A percentile compares a stretch with the other conserved stretches of the same genome.
These are phyloP conservation scores for Gonioctena quinquepunctata DNA, from an alignment of 1,140 invertebrate genomes.

Conservation along the genomic window DNA sequence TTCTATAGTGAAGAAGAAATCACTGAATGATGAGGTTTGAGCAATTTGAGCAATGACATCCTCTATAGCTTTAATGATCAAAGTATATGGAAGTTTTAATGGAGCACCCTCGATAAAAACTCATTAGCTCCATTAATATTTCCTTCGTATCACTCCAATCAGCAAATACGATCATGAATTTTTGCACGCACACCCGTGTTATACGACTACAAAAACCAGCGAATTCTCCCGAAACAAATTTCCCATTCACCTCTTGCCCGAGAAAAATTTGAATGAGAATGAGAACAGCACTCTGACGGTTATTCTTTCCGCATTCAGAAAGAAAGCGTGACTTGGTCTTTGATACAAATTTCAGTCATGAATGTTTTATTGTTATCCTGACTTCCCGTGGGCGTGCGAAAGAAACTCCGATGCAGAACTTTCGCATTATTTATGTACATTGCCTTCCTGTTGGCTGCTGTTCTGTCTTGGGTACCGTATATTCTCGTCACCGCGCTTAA, in stretches of 20 bases:
- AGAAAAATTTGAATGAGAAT: background rate
- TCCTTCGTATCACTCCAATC: too few relatives aligned
- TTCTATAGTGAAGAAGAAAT: too few relatives aligned
- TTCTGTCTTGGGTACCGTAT: conserved; percentile 27
- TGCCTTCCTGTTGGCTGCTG: conserved; percentile 30
- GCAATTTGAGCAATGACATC: too few relatives aligned
- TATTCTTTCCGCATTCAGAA: background rate
- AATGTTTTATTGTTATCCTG: conserved; percentile 36
- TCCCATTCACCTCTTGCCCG: background rate
- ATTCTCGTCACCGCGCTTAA: conserved; percentile 29
- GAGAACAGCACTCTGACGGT: background rate
- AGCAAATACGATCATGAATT: too few relatives aligned
- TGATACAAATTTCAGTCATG: conserved; percentile 31
- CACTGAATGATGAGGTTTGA: too few relatives aligned
- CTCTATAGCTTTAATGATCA: too few relatives aligned
- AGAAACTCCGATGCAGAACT: conserved; percentile 30
- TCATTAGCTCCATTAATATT: too few relatives aligned
- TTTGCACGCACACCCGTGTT: background rate
- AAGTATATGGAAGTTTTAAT: too few relatives aligned
- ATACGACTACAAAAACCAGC: background rate
- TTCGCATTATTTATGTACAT: conserved; percentile 35
- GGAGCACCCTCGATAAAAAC: too few relatives aligned
- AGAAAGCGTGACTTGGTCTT: conserved; percentile 38
- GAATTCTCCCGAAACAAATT: background rate
- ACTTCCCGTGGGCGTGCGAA: conserved; percentile 13